Percentiles rank a stretch among this genome's conserved stretches.
Conservation (phyloP, 2,888 invertebrate species). For the Diachrysia chrysitis region DNA sequence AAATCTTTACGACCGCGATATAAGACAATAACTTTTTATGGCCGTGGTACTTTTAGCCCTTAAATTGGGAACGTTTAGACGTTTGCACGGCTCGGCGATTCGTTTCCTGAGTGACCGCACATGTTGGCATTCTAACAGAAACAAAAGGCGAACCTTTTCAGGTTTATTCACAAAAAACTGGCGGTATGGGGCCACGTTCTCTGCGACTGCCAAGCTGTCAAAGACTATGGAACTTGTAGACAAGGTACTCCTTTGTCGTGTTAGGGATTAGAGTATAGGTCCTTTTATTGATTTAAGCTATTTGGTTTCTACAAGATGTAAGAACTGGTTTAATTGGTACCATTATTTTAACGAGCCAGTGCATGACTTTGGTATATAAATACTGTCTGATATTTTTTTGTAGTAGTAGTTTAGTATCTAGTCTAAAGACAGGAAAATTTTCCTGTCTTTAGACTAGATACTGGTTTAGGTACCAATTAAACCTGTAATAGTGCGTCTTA, state of each 20-base stretch:
- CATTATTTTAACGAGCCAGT: too few species aligned
- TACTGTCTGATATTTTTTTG: too few species aligned
- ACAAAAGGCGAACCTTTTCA: constrained; percentile 85
- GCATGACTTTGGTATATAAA: too few species aligned
- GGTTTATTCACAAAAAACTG: constrained; percentile 82
- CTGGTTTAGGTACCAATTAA: too few species aligned
- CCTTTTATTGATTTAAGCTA: not conserved
- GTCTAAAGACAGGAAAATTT: too few species aligned
- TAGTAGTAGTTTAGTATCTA: too few species aligned
- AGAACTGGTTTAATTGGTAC: too few species aligned
- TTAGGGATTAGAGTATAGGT: not conserved
- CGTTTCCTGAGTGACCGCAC: constrained; percentile 67
- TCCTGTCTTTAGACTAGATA: too few species aligned
- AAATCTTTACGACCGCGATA: not conserved
- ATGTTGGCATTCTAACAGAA: constrained; percentile 73
- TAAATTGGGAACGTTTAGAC: constrained; percentile 35
- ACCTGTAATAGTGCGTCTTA: too few species aligned
- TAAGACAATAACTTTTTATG: not conserved
- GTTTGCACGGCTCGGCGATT: constrained; percentile 62
- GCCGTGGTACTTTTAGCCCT: not conserved
- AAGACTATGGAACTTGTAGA: constrained; percentile 64
- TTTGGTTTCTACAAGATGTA: too few species aligned
- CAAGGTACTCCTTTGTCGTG: not conserved
- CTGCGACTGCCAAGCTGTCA: constrained; percentile 61
- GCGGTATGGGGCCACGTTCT: constrained; percentile 76